A percentile compares a stretch with the other conserved stretches of the same genome.
Conservation (phyloP, 2,113 vertebrate species). For the Bettongia penicillata region DNA sequence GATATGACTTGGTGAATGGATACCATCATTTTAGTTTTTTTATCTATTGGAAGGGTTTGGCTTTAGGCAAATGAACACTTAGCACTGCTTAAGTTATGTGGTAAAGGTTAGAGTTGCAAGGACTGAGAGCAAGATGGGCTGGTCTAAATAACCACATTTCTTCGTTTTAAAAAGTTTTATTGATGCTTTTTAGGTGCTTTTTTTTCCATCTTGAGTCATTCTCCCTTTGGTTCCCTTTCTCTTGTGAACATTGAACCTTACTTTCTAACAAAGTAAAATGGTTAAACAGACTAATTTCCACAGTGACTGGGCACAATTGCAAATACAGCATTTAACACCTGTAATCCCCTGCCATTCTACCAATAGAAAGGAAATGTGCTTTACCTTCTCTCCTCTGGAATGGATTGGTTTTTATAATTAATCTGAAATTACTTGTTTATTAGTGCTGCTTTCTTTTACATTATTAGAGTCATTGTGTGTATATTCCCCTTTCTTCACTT, state of each 20-base stretch:
- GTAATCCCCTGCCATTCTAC: background rate
- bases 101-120: background rate
- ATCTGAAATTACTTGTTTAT: background rate
- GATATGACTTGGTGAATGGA: conserved; percentile 2
- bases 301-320: background rate
- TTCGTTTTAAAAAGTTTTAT: background rate
- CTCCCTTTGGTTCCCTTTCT: background rate
- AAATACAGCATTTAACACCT: background rate
- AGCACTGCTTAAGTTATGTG: background rate
- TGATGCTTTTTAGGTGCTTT: background rate
- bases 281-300: background rate
- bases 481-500: background rate
- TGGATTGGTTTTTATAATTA: background rate
- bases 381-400: background rate
- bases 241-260: background rate
- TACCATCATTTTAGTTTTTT: conserved; percentile 12
- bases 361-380: background rate
- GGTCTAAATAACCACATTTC: background rate
- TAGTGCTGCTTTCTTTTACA: background rate
- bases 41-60: conserved; percentile 25
- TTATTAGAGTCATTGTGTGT: background rate
- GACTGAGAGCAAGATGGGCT: conserved; percentile 4
- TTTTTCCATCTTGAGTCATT: background rate
- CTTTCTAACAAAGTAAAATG: background rate
- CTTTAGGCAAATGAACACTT: conserved; percentile 8